Evolutionary conservation across 2,888 invertebrate genomes (phyloP), one percentile per base, ranked within the genome.

Genomic region (Laspeyria flexula): DNA sequence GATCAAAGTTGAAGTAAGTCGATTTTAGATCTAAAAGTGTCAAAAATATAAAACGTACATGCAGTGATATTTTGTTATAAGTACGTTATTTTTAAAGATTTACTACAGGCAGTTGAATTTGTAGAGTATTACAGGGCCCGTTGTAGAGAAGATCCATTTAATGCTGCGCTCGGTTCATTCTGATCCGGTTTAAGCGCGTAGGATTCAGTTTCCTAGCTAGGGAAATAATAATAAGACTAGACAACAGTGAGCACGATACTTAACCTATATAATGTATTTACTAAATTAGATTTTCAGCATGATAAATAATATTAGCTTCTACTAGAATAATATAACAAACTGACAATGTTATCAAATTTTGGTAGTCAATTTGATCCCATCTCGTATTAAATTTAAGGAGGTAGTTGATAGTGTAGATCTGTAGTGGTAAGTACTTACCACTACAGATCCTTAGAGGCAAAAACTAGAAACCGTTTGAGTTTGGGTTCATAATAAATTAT

Each of bases 181-280:
- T 81, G 79, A 78, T 79, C 81, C 79, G 55, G 69, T 74, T 80
- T 80, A 81, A 83, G 78, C 75, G 56, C 55, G 60, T 69, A 69
- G 71, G 66, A 79, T 77, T 69, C 73, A 70, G 76, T 73, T 76
- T 69, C 50, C 65, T 65, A 69, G 66, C 70, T 66, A 64, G 60
- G 55, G 54, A 67, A 71, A 73, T 75, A 75, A 73, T 75, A 75
- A 75, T 71, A 79, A 70, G 60, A 66, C 68, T 70, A 72, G 63
- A 68, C 69, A 69, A 60, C 50, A 66, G 38, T 43, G 51, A 60
- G 54, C 53, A 40, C 55, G 39, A 53, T 43, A 60, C 58, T 70
- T 62, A 64, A 62, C 48, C 64, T 58, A 65, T 44, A 66, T 63
- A 62, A 60, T 45, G 16, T 59, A 55, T 45, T 39, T 57, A 55